phyloP scores from a whole-genome alignment of 2,797 vertebrate genomes.

The Natrix natrix region DNA sequence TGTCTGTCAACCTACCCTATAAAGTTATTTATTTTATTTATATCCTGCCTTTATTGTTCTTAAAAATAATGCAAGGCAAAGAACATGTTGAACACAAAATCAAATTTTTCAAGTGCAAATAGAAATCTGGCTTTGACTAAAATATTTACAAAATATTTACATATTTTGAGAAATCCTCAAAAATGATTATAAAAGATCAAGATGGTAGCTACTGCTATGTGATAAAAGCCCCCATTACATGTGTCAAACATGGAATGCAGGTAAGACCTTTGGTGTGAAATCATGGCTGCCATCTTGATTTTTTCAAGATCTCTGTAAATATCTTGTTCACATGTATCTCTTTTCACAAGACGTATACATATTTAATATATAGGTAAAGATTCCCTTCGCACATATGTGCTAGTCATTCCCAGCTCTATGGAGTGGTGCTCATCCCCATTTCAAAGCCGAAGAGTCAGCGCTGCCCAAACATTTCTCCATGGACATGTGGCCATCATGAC shows the following conservation, averaged over 20 bases:
- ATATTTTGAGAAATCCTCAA: neutral
- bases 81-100: neutral
- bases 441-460: no score
- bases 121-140: neutral
- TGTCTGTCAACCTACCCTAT: neutral
- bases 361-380: no score
- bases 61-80: neutral
- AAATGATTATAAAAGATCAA: neutral
- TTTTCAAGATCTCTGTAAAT: neutral
- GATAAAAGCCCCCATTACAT: neutral
- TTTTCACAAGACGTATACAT: neutral
- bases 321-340: neutral
- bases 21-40: neutral
- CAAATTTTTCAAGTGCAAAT: neutral
- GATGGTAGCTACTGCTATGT: neutral
- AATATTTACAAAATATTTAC: neutral
- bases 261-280: neutral
- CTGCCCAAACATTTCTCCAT: no score
- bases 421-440: no score
- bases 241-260: neutral
- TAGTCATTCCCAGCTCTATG: no score
- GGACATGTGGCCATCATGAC: no score
- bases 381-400: no score
- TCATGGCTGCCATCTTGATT: neutral
- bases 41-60: neutral